Base-by-base conservation (phyloP, 2,797 vertebrate species). In the Threskiornis aethiopicus region DNA sequence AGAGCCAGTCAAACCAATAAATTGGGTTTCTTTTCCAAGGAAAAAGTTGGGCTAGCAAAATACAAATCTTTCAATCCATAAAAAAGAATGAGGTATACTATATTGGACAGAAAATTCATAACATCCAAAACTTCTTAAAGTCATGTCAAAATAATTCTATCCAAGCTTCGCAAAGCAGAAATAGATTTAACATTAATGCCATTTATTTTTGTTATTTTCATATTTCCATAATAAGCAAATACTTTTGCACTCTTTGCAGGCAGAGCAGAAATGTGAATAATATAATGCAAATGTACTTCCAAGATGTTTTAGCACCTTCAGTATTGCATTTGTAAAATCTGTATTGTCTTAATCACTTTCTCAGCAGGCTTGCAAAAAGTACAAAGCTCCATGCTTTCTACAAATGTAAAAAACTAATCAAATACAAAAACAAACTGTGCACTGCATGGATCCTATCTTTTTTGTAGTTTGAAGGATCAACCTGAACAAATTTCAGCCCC, bases 31-130 rank as follows among this genome's bases (percentile, higher is more conserved):
- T 94, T 93, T 96, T 66, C 17, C 69, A 86, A 82, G 61, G 20
- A 96, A 94, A 10, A 87, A 39, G 25, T 51, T 90, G 26, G 64
- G 10, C 42, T 78, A 95, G 51, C 54, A 96, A 81, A 88, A 96
- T 47, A 46, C 5, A 84, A 66, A 87, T 84, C 10, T 59, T 55
- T 69, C 19, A 73, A 19, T 33, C 21, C 18, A 52, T 75, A 54
- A 59, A 65, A 84, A 72, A 57, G 33, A 76, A 20, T 41, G 7
- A 76, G 39, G 5, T 65, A 42, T 44, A 67, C 29, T 73, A 44
- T 71, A 62, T n/a, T 16, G 10, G 16, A 37, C 9, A 86, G 24
- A 88, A 93, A 90, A 91, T 76, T 79, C 29, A 20, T 75, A 85
- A 10, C 9, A 66, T 54, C 87, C 37, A 57, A 92, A 77, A 39